Evolutionary conservation across 2,113 vertebrate species (phyloP).

Genomic region (Phylloscopus trochiloides): DNA sequence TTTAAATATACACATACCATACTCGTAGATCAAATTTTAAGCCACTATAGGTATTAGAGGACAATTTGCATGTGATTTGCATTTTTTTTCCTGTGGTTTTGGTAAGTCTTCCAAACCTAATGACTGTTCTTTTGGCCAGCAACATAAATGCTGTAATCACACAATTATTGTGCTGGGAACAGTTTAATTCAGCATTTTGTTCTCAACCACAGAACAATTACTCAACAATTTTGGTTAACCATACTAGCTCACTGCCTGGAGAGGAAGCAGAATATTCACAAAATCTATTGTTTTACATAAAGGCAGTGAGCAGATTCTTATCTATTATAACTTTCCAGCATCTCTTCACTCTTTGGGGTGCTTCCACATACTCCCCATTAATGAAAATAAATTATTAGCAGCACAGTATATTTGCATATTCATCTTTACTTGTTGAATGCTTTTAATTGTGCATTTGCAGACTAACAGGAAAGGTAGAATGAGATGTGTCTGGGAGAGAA

Average conservation of each 20-base stretch:
- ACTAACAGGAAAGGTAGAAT: constrained; percentile 13
- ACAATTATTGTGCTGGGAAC: constrained; percentile 91
- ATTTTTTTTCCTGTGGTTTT: constrained; percentile 79
- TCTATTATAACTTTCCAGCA: constrained; percentile 44
- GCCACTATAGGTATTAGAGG: constrained; percentile 74
- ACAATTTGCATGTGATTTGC: constrained; percentile 81
- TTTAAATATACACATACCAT: constrained; percentile 59
- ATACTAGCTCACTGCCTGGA: constrained; percentile 81
- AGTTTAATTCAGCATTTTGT: constrained; percentile 88
- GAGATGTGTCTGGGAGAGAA: not conserved
- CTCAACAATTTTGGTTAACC: constrained; percentile 95
- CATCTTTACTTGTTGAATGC: constrained; percentile 29
- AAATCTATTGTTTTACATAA: constrained; percentile 79
- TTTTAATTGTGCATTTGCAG: constrained; percentile 65
- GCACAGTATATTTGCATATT: constrained; percentile 36
- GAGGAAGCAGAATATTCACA: constrained; percentile 83
- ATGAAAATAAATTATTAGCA: constrained; percentile 35
- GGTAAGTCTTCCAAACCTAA: constrained; percentile 83
- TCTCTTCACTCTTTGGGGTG: constrained; percentile 36
- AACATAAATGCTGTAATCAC: constrained; percentile 90
- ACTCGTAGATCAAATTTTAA: constrained; percentile 63
- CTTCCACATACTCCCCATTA: constrained; percentile 14
- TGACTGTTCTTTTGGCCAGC: constrained; percentile 85
- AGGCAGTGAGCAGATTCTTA: constrained; percentile 70
- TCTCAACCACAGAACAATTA: constrained; percentile 96